Evolutionary conservation across 2,113 vertebrate species (phyloP).

Genomic region (Pogona vitticeps): DNA sequence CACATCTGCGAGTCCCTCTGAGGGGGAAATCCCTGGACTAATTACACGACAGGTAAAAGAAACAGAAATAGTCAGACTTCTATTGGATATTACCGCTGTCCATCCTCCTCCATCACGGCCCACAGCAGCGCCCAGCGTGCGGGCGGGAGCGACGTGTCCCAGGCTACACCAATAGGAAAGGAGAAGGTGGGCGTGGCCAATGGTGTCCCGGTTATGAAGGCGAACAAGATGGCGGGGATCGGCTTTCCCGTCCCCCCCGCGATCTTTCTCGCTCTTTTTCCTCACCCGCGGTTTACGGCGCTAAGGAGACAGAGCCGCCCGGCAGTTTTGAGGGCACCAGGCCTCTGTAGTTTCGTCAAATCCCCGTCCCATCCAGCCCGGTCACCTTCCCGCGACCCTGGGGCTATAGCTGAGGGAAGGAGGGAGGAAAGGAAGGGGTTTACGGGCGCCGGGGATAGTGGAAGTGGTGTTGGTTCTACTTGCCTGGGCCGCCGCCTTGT

Average conservation of each 20-base stretch:
- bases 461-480: constrained; percentile 48
- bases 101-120: background rate
- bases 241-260: constrained; percentile 23
- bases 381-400: constrained; percentile 55
- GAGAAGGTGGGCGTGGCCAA: constrained; percentile 62
- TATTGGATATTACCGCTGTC: constrained; percentile 48
- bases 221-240: constrained; percentile 75
- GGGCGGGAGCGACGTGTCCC: constrained; percentile 7
- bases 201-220: constrained; percentile 16
- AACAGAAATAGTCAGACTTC: fast-evolving
- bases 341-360: background rate
- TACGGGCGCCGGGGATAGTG: constrained; percentile 35
- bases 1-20: background rate
- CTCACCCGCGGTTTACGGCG: constrained; percentile 4
- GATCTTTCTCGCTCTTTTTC: constrained; percentile 10
- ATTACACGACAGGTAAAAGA: constrained; percentile 27
- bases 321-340: fast-evolving
- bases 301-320: background rate
- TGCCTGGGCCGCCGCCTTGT: constrained; percentile 39
- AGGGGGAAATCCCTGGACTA: constrained; percentile 13
- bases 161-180: constrained; percentile 56
- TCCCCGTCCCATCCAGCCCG: constrained; percentile 19
- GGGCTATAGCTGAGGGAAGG: constrained; percentile 4
- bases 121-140: fast-evolving
- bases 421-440: constrained; percentile 41